A percentile compares a stretch with the other conserved stretches of the same genome.
Conservation (phyloP, 2,113 vertebrate genomes). For the Platysteira castanea region DNA sequence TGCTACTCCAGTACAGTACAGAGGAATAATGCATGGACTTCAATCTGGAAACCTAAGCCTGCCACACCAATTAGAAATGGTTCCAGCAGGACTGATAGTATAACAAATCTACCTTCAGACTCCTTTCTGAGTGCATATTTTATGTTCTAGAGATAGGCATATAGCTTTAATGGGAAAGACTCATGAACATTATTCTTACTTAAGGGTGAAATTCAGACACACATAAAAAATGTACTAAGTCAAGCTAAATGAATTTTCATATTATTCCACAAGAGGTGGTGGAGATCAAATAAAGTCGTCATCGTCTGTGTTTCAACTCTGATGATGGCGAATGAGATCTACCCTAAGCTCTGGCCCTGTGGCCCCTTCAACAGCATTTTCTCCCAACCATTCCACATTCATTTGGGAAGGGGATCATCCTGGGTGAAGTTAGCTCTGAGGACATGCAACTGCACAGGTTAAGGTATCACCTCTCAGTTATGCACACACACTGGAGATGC, state of each 20-base stretch:
- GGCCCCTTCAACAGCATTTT: not conserved
- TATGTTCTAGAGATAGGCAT: not conserved
- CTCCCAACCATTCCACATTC: not conserved
- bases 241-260: not conserved
- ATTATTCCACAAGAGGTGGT: not conserved
- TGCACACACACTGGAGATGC: not conserved
- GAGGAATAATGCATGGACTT: not conserved
- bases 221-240: not conserved
- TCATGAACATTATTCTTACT: not conserved
- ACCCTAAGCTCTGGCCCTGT: not conserved
- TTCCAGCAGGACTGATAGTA: not conserved
- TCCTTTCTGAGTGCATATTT: not conserved
- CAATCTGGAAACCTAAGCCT: not conserved
- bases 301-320: not conserved
- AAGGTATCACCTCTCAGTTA: not conserved
- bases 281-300: not conserved
- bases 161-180: not conserved
- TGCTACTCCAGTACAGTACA: not conserved
- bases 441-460: accelerated
- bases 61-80: not conserved
- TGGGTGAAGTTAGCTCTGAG: not conserved
- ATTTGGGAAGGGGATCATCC: not conserved
- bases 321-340: accelerated
- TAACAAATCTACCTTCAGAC: not conserved
- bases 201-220: not conserved